Evolutionary conservation across 1,140 invertebrate genomes (phyloP), one percentile per base, ranked within the genome.

Genomic region (Harlomillsia oculata): DNA sequence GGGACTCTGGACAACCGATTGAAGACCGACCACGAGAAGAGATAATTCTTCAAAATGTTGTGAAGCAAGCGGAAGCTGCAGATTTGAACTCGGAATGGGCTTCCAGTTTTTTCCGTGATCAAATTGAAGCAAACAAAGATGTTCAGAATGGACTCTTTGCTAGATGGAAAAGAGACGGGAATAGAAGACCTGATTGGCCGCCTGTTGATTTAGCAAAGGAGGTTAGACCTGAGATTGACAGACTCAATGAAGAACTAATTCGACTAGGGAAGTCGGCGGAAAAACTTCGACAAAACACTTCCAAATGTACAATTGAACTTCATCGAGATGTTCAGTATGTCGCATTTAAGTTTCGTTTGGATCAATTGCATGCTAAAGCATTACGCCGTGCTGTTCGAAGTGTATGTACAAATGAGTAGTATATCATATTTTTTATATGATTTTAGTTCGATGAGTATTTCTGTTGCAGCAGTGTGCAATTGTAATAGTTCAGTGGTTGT

Each of bases 111-210:
- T 58, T 58, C 21, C 21, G 18, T 45, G 56, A 58, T 16, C 56
- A 58, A 45, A 58, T 58, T 11, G 56, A 58, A 39, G 56, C 56
- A 6, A 58, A 52, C 18, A 58, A 58, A 46, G 48, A 58, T 52
- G 45, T 58, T 26, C 56, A 58, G 23, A 43, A 32, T 45, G 56
- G 26, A 21, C 21, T 58, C 1, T 34, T 44, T 26, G 26, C 21
- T 26, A 25, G 16, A 21, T 58, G 56, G 56, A 9, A 43, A 14
- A 21, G 16, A 25, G 4, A 21, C 11, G 49, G 48, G 1, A n/a
- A n/a, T n/a, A 46, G 32, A 16, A 36, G 56, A 36, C 48, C 56
- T 2, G 14, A 26, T 6, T 48, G 56, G 34, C 56, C 56, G 5
- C 5, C 48, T 6, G 56, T 58, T 1, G 41, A 58, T 45, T 36